phyloP scores from a whole-genome alignment of 1,140 invertebrate species.

The Leguminivora glycinivorella region DNA sequence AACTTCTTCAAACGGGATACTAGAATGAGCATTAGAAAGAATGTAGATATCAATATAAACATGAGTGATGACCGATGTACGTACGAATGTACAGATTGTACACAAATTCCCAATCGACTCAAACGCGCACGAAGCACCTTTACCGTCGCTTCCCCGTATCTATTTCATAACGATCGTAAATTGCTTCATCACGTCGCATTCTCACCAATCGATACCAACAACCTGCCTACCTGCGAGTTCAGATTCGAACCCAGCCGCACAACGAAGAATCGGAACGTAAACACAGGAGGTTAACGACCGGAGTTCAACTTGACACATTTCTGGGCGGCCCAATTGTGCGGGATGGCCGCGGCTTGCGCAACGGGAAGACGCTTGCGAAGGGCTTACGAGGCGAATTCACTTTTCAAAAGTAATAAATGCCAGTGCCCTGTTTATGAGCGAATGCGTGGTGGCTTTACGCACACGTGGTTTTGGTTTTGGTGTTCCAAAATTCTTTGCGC shows the following conservation, averaged over 20 bases:
- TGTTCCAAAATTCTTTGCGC: background rate
- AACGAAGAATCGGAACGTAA: constrained; percentile 61
- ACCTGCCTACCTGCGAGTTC: constrained; percentile 31
- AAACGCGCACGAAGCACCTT: background rate
- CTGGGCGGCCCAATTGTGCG: constrained; percentile 70
- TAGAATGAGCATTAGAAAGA: background rate
- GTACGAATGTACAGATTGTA: background rate
- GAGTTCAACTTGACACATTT: constrained; percentile 77
- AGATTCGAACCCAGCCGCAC: constrained; percentile 24
- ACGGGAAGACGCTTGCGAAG: constrained; percentile 56
- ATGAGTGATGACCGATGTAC: too few relatives aligned
- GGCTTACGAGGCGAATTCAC: constrained; percentile 17
- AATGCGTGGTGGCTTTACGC: background rate
- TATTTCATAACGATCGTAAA: constrained; percentile 12
- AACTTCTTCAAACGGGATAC: background rate
- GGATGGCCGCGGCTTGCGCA: constrained; percentile 66
- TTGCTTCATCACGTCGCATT: constrained; percentile 12
- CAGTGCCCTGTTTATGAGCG: constrained; percentile 11
- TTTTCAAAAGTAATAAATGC: constrained; percentile 27
- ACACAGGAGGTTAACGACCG: constrained; percentile 64
- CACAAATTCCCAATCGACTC: background rate
- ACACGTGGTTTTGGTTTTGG: background rate
- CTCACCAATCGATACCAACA: constrained; percentile 3
- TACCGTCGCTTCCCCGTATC: background rate
- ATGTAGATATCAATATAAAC: too few relatives aligned